Percentiles rank a stretch among this genome's conserved stretches.
Evolutionary conservation across 2,797 vertebrate genomes (phyloP).

Genomic region (Artibeus lituratus): DNA sequence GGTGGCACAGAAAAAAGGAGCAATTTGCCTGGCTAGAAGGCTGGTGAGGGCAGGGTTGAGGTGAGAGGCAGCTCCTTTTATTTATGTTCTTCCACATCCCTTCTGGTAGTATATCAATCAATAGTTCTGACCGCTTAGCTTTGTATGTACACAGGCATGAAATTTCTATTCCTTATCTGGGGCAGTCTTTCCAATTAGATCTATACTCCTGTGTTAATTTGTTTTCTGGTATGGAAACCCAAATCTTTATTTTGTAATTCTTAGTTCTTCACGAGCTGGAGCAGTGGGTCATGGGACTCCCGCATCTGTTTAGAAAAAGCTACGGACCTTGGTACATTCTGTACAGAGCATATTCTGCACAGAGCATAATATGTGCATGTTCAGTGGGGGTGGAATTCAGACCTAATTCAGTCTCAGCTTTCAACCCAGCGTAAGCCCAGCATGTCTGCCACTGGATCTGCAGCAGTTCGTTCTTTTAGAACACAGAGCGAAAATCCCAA

Average conservation of each 20-base stretch:
- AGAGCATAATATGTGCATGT: accelerated
- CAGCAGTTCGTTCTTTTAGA: background rate
- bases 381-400: background rate
- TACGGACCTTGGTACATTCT: background rate
- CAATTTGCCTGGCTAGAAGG: background rate
- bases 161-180: background rate
- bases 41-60: background rate
- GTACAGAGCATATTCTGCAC: background rate
- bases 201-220: background rate
- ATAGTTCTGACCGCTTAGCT: background rate
- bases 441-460: background rate
- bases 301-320: background rate
- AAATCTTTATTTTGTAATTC: conserved; percentile 21
- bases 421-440: background rate
- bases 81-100: background rate
- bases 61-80: background rate
- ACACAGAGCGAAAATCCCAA: background rate
- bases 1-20: background rate
- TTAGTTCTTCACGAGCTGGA: conserved; percentile 10
- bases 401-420: background rate
- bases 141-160: background rate
- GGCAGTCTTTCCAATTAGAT: background rate
- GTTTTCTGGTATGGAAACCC: background rate
- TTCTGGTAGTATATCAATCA: background rate
- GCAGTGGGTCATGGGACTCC: background rate